Base-by-base conservation (phyloP, 2,888 invertebrate genomes). In the Iselma pallidipennis region DNA sequence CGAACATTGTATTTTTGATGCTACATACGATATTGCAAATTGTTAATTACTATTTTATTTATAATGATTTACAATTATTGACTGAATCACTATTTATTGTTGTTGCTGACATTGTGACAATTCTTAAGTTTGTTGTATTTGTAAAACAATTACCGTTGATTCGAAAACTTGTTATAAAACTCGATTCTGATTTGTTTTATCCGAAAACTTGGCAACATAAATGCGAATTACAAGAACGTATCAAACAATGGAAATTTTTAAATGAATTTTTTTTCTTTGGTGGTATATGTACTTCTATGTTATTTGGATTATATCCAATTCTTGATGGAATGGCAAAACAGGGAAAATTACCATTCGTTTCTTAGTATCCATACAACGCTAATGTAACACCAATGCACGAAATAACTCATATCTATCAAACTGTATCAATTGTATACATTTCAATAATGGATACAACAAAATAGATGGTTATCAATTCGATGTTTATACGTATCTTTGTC, bases 151-250 rank as follows among this genome's bases (percentile, higher is more conserved):
- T 59, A 55, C 14, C 10, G 2, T 12, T 49, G 7, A 21, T 59
- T n/a, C 54, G 49, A 53, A 1, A 28, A 25, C 23, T 54, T 7
- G 49, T 63, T 33, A 6, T 16, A 7, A 37, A 23, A 16, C 28
- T 69, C 1, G 57, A 62, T 21, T 49, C 57, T 4, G 37, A 61
- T 2, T 45, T 53, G 12, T 71, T 71, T 56, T 66, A 67, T 52
- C 67, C 69, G 4, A 61, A 48, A 14, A 60, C 59, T 49, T 7
- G 37, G n/a, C n/a, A n/a, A n/a, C n/a, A n/a, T n/a, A n/a, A n/a
- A n/a, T n/a, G n/a, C n/a, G n/a, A n/a, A n/a, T 50, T 63, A 4
- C 33, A 49, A 10, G 49, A 59, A 19, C 42, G 26, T 21, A 55
- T 69, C 12, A 31, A 53, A 4, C n/a, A 9, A 19, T 70, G 64